Evolutionary conservation across 2,888 invertebrate genomes (phyloP).

Genomic region (Pandemis corylana): DNA sequence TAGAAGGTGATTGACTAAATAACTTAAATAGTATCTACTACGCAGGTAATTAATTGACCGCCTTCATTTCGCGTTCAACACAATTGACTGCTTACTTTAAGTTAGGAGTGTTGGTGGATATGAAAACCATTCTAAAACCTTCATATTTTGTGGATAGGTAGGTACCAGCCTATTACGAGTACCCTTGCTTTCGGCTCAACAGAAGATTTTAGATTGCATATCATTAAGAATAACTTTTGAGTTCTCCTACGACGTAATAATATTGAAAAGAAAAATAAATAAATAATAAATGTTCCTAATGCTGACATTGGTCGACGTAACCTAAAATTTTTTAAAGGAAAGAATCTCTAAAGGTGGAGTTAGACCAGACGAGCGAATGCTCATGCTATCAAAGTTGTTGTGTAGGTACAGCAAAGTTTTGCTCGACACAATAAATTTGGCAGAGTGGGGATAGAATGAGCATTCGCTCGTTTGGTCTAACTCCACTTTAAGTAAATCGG

Average conservation of each 20-base stretch:
- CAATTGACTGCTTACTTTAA: slow-evolving; percentile 71
- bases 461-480: no score
- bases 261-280: neutral
- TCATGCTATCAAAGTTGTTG: no score
- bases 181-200: slow-evolving; percentile 58
- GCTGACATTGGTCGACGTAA: neutral
- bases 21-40: slow-evolving; percentile 44
- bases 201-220: slow-evolving; percentile 57
- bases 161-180: slow-evolving; percentile 41
- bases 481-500: no score
- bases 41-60: slow-evolving; percentile 50
- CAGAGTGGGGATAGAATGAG: no score
- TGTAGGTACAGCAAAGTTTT: no score
- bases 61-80: slow-evolving; percentile 57
- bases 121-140: slow-evolving; percentile 57
- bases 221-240: slow-evolving; percentile 45
- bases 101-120: slow-evolving; percentile 59
- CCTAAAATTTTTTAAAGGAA: neutral
- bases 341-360: neutral
- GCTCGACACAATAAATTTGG: no score
- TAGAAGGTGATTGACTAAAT: slow-evolving; percentile 57
- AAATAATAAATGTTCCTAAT: neutral
- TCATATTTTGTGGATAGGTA: slow-evolving; percentile 27
- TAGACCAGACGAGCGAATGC: no score
- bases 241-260: slow-evolving; percentile 33